Evolutionary conservation across 1,140 invertebrate genomes (phyloP).

Genomic region (Olivierus martensii): DNA sequence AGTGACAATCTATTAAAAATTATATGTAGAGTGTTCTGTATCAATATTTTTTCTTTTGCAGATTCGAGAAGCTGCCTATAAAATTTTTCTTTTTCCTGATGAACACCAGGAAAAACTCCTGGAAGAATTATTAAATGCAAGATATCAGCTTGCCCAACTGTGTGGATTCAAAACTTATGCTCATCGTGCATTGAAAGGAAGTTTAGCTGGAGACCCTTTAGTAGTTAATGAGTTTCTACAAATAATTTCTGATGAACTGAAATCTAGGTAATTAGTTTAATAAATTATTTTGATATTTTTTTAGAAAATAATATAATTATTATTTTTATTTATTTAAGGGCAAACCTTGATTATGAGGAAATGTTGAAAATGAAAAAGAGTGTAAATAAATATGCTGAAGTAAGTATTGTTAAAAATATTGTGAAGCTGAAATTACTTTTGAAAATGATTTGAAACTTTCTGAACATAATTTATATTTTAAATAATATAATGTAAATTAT

Average conservation of each 20-base stretch:
- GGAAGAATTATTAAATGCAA: conserved; percentile 48
- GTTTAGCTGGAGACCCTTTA: conserved; percentile 63
- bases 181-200: conserved; percentile 73
- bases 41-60: conserved; percentile 7
- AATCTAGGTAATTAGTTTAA: conserved; percentile 7
- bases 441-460: too few relatives aligned
- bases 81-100: conserved; percentile 68
- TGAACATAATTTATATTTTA: too few relatives aligned
- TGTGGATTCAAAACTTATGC: conserved; percentile 81
- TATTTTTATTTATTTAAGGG: background rate
- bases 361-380: conserved; percentile 58
- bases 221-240: conserved; percentile 67
- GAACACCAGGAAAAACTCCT: conserved; percentile 59
- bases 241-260: conserved; percentile 47
- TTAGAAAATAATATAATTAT: too few relatives aligned
- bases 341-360: conserved; percentile 37
- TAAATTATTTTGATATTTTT: too few relatives aligned
- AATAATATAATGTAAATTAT: too few relatives aligned
- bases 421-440: too few relatives aligned
- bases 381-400: conserved; percentile 25
- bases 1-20: background rate
- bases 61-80: conserved; percentile 77
- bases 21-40: background rate
- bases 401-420: background rate
- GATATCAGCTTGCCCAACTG: conserved; percentile 60